Conservation (phyloP, 2,888 invertebrate genomes). For the Aleiodes testaceus region DNA sequence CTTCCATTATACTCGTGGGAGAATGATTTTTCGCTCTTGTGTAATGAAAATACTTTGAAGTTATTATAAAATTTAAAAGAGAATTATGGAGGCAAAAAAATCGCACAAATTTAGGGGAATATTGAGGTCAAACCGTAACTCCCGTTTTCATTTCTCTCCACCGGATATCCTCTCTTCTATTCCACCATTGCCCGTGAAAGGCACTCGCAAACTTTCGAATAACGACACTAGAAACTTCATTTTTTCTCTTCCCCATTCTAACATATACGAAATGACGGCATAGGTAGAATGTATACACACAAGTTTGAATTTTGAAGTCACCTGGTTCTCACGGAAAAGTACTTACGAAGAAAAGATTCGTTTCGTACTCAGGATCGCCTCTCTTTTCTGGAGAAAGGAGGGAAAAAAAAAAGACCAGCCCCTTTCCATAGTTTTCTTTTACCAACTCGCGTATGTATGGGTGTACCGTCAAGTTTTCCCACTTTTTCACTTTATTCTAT, state of each 20-base stretch:
- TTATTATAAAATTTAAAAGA: neutral
- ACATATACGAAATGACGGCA: constrained; percentile 9
- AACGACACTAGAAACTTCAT: constrained; percentile 26
- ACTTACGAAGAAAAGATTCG: constrained; percentile 26
- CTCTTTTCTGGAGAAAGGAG: too few species aligned
- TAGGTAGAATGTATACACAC: constrained; percentile 1
- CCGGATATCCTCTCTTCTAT: neutral
- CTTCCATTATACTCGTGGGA: too few species aligned
- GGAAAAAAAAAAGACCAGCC: neutral
- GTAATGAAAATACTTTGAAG: neutral
- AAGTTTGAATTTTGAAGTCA: constrained; percentile 40
- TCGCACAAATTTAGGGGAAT: neutral
- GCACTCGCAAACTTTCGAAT: constrained; percentile 25
- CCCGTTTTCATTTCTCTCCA: neutral
- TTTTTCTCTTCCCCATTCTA: constrained; percentile 1
- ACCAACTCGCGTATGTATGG: neutral
- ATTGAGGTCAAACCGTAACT: constrained; percentile 13
- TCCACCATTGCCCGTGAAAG: constrained; percentile 24
- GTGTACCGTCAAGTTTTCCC: constrained; percentile 21
- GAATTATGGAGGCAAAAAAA: neutral
- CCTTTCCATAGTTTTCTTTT: neutral
- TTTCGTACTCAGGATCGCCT: neutral
- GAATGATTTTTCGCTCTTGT: too few species aligned
- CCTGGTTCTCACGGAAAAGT: constrained; percentile 34
- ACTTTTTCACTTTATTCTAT: constrained; percentile 39